These are phyloP conservation scores for Alectoris magna DNA, from an alignment of 2,797 vertebrate species.

Conservation along the genomic window DNA sequence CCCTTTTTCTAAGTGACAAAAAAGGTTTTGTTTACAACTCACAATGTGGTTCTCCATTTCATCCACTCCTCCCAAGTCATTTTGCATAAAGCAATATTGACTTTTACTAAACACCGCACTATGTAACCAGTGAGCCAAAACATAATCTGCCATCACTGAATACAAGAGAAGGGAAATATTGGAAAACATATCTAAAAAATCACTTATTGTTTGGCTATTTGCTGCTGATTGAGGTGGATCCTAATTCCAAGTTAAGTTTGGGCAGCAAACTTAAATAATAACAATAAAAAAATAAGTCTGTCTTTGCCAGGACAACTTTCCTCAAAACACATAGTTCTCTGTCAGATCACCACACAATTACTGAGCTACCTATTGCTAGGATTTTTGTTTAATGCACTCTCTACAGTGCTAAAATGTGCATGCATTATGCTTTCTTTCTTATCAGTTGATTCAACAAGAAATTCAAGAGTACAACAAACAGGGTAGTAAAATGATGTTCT, in stretches of 20 bases:
- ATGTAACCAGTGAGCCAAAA: conserved; percentile 55
- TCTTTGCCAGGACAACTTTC: neutral
- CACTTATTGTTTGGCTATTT: conserved; percentile 24
- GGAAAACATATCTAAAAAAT: conserved; percentile 31
- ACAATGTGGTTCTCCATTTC: conserved; percentile 27
- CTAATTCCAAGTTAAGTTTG: conserved; percentile 38
- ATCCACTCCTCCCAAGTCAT: conserved; percentile 35
- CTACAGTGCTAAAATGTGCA: neutral
- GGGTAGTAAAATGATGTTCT: neutral
- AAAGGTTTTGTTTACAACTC: conserved; percentile 32
- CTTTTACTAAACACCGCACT: conserved; percentile 32
- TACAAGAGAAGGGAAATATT: conserved; percentile 37
- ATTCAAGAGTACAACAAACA: neutral
- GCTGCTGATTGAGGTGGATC: conserved; percentile 2
- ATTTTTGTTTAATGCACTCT: neutral
- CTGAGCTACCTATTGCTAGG: neutral
- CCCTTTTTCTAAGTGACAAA: neutral
- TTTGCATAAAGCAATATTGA: conserved; percentile 37
- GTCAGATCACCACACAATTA: neutral
- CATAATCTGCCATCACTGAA: conserved; percentile 51
- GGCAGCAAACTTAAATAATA: neutral
- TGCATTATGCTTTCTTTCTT: neutral
- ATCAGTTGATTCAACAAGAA: neutral
- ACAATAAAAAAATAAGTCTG: neutral
- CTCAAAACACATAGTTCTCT: neutral